A percentile compares a stretch with the other conserved stretches of the same genome.
Evolutionary conservation across 2,888 invertebrate genomes (phyloP).

Genomic region (Aporophyla lueneburgensis): DNA sequence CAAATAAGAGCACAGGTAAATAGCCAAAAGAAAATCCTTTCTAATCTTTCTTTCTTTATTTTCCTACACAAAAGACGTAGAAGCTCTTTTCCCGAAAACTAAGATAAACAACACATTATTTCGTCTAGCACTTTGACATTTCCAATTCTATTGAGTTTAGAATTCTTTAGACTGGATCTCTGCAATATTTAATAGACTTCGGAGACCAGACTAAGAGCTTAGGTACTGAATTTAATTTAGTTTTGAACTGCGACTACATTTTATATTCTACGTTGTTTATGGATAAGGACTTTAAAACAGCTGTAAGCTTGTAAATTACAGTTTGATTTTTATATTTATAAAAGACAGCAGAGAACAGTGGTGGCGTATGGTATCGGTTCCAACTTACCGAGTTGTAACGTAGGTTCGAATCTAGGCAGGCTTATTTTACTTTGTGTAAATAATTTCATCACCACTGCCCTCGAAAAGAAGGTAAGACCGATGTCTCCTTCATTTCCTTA

Average conservation of each 20-base stretch:
- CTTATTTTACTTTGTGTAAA: too few relatives aligned
- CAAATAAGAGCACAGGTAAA: not conserved
- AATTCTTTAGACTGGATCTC: slow-evolving; percentile 38
- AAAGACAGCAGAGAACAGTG: too few relatives aligned
- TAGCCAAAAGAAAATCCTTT: not conserved
- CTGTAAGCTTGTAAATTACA: not conserved
- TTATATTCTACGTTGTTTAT: slow-evolving; percentile 9
- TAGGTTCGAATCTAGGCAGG: too few relatives aligned
- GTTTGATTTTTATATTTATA: too few relatives aligned
- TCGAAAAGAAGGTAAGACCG: too few relatives aligned
- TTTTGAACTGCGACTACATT: slow-evolving; percentile 33
- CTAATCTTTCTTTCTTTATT: not conserved
- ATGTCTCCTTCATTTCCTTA: too few relatives aligned
- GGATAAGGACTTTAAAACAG: not conserved
- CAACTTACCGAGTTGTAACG: too few relatives aligned
- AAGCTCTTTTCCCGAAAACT: not conserved
- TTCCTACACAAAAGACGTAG: not conserved
- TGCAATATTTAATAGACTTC: slow-evolving; percentile 60
- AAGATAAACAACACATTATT: slow-evolving; percentile 32
- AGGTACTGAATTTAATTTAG: slow-evolving; percentile 47
- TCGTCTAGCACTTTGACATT: slow-evolving; percentile 47
- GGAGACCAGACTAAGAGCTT: slow-evolving; percentile 49
- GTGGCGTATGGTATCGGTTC: too few relatives aligned
- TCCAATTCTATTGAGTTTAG: slow-evolving; percentile 48
- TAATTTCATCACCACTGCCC: too few relatives aligned